These are phyloP conservation scores for Bombycilla garrulus DNA, from an alignment of 2,113 vertebrate species.

Conservation along the genomic window DNA sequence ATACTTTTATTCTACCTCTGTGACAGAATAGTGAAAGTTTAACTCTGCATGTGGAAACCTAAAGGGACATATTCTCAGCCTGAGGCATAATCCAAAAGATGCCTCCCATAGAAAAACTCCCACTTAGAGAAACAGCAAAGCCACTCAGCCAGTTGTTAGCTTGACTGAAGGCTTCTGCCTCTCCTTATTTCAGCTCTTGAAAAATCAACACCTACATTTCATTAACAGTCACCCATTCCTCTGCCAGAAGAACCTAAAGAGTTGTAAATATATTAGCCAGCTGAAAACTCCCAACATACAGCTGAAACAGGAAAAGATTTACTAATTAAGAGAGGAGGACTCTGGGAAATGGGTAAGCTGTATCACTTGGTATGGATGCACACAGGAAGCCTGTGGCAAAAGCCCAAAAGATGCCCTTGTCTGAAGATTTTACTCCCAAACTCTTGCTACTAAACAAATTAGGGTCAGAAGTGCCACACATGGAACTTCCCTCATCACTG, in stretches of 20 bases:
- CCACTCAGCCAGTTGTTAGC: background rate
- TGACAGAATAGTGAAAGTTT: background rate
- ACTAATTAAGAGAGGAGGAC: background rate
- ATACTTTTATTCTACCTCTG: background rate
- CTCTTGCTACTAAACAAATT: background rate
- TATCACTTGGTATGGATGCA: background rate
- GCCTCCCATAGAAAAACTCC: background rate
- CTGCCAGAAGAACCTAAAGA: background rate
- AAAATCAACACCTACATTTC: background rate
- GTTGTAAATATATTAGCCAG: background rate
- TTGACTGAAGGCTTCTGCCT: background rate
- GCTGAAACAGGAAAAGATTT: background rate
- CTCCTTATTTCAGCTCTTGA: background rate
- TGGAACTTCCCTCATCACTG: background rate
- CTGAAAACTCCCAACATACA: background rate
- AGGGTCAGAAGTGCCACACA: background rate
- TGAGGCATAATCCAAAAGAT: background rate
- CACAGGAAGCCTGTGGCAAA: background rate
- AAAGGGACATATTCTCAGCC: background rate
- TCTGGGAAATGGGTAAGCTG: background rate
- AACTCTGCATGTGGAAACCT: background rate
- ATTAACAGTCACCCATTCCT: background rate
- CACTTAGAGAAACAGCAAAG: background rate
- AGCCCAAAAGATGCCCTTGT: background rate
- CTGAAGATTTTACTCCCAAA: background rate